phyloP scores from a whole-genome alignment of 1,140 invertebrate genomes.

The Nasonia giraulti region DNA sequence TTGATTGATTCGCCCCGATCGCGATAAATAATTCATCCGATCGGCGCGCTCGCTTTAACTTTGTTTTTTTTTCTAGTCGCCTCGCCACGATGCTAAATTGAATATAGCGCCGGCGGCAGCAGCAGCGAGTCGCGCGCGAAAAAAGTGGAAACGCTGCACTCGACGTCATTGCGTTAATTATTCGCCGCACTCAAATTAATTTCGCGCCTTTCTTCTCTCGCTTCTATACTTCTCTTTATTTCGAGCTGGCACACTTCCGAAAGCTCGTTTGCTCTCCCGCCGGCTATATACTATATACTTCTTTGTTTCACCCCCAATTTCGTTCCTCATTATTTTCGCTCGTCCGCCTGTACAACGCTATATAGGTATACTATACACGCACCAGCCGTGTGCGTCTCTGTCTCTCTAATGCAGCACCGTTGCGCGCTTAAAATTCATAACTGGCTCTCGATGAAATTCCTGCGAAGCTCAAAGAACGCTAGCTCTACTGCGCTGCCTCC shows the following conservation, averaged over 20 bases:
- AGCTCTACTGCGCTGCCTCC: not conserved
- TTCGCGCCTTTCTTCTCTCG: not conserved
- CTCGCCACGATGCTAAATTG: not conserved
- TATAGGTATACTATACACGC: too few species aligned
- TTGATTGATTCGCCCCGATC: not conserved
- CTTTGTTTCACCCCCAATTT: constrained; percentile 42
- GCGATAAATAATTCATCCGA: too few species aligned
- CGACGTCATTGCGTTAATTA: constrained; percentile 31
- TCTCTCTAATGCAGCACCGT: not conserved
- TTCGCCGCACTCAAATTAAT: constrained; percentile 41
- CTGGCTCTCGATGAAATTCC: constrained; percentile 31
- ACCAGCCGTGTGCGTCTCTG: not conserved
- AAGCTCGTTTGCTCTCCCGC: constrained; percentile 2
- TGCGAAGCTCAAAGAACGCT: not conserved
- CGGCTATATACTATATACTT: not conserved
- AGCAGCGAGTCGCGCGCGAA: too few species aligned
- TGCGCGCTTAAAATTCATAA: constrained; percentile 35
- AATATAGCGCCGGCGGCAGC: not conserved
- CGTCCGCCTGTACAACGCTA: not conserved
- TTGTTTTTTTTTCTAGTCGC: not conserved
- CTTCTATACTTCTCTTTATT: not conserved
- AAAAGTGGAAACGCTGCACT: not conserved
- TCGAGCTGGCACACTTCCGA: not conserved
- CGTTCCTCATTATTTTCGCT: constrained; percentile 27
- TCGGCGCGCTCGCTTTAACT: not conserved